Conservation (phyloP, 2,888 invertebrate genomes). For the Orgyia antiqua region DNA sequence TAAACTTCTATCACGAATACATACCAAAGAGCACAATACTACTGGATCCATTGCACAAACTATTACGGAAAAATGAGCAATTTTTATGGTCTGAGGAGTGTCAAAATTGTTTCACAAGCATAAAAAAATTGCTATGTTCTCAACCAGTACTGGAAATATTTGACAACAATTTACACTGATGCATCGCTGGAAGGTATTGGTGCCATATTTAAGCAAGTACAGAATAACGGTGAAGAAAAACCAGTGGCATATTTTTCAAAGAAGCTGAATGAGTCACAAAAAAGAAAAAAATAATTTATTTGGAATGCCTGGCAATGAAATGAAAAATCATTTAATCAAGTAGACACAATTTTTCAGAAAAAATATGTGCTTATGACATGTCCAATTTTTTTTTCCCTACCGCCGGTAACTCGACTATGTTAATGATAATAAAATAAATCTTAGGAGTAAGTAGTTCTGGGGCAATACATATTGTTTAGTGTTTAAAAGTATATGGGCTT, state of each 20-base stretch:
- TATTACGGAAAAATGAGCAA: not conserved
- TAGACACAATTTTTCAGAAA: no score
- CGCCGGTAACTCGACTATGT: no score
- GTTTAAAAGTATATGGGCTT: no score
- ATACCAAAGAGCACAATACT: not conserved
- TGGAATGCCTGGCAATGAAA: no score
- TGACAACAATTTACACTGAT: constrained; percentile 13
- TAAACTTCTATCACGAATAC: not conserved
- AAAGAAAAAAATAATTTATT: not conserved
- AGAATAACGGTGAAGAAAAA: not conserved
- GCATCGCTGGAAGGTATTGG: constrained; percentile 10
- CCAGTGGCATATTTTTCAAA: not conserved
- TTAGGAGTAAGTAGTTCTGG: no score
- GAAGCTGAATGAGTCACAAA: constrained; percentile 4
- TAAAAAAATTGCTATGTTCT: constrained; percentile 7
- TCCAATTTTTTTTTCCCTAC: no score
- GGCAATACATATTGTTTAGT: no score
- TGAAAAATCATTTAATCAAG: no score
- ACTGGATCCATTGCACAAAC: not conserved
- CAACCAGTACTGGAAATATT: constrained; percentile 14
- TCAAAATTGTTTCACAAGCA: constrained; percentile 9
- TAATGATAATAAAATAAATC: no score
- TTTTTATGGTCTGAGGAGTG: constrained; percentile 12
- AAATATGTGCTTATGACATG: no score
- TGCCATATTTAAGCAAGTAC: constrained; percentile 10